Base-by-base conservation (phyloP, 2,797 vertebrate species). In the Centroberyx gerrardi region DNA sequence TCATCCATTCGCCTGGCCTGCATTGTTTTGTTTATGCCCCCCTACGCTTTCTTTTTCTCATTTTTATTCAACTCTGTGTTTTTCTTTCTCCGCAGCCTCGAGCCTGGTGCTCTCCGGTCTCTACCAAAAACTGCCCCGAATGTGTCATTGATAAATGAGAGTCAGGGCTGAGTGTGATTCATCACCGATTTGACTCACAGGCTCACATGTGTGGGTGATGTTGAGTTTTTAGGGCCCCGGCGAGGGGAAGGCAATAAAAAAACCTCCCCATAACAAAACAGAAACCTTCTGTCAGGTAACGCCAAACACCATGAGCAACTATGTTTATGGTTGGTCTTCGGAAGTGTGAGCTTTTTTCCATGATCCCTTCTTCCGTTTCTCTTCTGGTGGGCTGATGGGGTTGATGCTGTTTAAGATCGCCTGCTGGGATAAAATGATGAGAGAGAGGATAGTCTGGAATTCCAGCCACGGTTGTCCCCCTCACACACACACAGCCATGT, bases 141-240 rank as follows among this genome's bases (percentile, higher is more conserved):
- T 89, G 88, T 87, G 87, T 90, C 90, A 90, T 15, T 63, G 85
- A 88, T 84, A 88, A 88, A 88, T 68, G 64, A 83, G 76, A 80
- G 67, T 85, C 87, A 79, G 74, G 67, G 54, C 42, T 15, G 60
- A 66, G 73, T 40, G 74, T 94, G 93, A 95, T 88, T 95, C 94
- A 95, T 84, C 72, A 22, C 51, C 2, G 5, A 69, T 84, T 87
- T 94, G 93, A 95, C 83, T 95, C 93, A 95, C 13, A 62, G 70
- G 63, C 49, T 77, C 46, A 76, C 61, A 80, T 82, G 79, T 84
- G 91, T 84, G 80, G 89, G 87, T 77, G 80, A 82, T 61, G 62
- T 40, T 79, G 78, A 42, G 76, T 76, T 70, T 22, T 72, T 36
- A 73, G 74, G 80, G 80, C 60, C 77, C 78, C 0, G 42, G 59